Conservation (phyloP, 2,888 invertebrate genomes). For the Malthinus flaveolus region DNA sequence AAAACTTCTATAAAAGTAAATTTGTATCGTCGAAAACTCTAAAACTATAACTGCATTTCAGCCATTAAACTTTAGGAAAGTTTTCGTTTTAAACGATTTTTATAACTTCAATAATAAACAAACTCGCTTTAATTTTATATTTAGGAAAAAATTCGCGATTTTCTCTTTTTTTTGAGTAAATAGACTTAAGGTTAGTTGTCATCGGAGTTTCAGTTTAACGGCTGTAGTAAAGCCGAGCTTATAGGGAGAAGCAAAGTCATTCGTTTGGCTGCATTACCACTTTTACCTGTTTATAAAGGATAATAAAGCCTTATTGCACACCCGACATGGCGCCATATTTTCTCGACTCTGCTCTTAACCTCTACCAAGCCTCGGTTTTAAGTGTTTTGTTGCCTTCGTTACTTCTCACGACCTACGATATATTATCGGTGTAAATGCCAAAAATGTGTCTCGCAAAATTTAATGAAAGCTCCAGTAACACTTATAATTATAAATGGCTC, state of each 20-base stretch:
- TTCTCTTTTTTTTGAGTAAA: conserved; percentile 8
- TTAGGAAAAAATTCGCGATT: conserved; percentile 8
- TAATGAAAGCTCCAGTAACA: not conserved
- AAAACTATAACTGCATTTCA: no score
- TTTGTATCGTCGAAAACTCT: no score
- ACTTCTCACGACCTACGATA: conserved; percentile 20
- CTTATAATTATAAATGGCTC: no score
- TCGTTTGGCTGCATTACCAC: conserved; percentile 38
- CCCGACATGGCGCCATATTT: conserved; percentile 49
- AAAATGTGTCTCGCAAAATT: not conserved
- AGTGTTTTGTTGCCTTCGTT: conserved; percentile 34
- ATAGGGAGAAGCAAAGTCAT: conserved; percentile 37
- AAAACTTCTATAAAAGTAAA: no score
- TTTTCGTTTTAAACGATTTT: no score
- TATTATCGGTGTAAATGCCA: conserved; percentile 9
- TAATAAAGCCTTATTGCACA: conserved; percentile 54
- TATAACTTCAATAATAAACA: not conserved
- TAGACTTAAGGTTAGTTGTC: conserved; percentile 38
- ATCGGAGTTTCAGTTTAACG: conserved; percentile 43
- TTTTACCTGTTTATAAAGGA: conserved; percentile 55
- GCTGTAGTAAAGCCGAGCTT: conserved; percentile 44
- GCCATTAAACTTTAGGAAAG: no score
- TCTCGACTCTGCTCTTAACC: conserved; percentile 43
- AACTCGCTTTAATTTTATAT: not conserved
- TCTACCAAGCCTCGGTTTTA: conserved; percentile 41